Evolutionary conservation across 2,797 vertebrate genomes (phyloP).

Genomic region (Anniella stebbinsi): DNA sequence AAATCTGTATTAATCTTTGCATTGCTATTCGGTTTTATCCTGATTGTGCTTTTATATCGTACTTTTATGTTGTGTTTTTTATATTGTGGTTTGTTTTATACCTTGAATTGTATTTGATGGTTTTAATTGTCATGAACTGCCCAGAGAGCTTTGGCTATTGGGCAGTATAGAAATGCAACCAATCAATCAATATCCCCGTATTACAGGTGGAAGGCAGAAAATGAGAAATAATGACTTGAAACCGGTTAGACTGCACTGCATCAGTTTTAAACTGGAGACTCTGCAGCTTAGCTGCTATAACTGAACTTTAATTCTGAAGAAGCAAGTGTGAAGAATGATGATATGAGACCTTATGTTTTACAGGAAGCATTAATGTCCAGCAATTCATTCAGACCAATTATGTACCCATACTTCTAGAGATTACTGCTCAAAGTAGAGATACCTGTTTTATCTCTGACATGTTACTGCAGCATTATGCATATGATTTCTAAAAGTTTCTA

Average conservation of each 20-base stretch:
- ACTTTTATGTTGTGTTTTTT: no score
- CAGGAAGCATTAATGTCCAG: not conserved
- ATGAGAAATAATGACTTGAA: not conserved
- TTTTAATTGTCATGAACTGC: no score
- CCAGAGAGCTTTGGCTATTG: no score
- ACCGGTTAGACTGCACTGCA: no score
- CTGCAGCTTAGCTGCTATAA: not conserved
- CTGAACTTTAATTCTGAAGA: not conserved
- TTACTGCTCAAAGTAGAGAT: not conserved
- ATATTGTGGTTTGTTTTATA: no score
- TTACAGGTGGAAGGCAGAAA: not conserved
- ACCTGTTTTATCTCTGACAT: not conserved
- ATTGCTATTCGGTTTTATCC: no score
- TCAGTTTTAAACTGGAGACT: not conserved
- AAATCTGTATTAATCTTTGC: no score
- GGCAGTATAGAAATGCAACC: no score
- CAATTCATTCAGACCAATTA: not conserved
- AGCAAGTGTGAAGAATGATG: not conserved
- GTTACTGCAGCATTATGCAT: not conserved
- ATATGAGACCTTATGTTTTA: not conserved
- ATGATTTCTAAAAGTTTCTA: not conserved
- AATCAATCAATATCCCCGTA: not conserved
- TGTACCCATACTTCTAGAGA: not conserved
- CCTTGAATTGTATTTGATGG: no score
- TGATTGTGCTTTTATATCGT: no score